Conservation (phyloP, 64 coral and sea anemone species). For the Acropora yongei region DNA sequence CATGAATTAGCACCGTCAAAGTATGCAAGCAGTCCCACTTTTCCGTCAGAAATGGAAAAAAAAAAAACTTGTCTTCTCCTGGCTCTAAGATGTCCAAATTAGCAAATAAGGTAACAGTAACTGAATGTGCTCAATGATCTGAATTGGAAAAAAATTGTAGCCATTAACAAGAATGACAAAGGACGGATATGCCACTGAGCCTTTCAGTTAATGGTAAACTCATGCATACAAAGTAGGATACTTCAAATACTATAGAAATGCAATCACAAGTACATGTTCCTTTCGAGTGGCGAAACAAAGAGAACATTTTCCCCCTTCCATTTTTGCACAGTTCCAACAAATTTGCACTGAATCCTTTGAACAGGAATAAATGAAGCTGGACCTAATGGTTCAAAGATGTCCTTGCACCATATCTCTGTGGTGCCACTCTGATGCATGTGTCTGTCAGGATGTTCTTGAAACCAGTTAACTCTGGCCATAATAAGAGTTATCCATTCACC, state of each 20-base stretch:
- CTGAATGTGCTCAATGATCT: too few species aligned
- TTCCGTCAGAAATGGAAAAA: too few species aligned
- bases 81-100: too few species aligned
- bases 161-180: not conserved
- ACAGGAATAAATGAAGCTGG: constrained; percentile 45
- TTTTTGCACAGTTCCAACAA: constrained; percentile 63
- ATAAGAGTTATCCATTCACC: not conserved
- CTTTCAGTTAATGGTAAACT: too few species aligned
- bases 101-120: too few species aligned
- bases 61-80: too few species aligned
- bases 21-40: too few species aligned
- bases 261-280: not conserved
- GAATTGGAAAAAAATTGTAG: too few species aligned
- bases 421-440: constrained; percentile 29
- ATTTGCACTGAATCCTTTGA: constrained; percentile 55
- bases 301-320: constrained; percentile 49
- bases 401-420: constrained; percentile 40
- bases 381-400: constrained; percentile 37
- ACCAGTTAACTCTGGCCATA: constrained; percentile 38
- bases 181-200: too few species aligned
- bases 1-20: too few species aligned
- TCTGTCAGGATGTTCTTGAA: constrained; percentile 16
- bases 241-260: not conserved
- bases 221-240: not conserved
- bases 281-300: constrained; percentile 52